phyloP scores from a whole-genome alignment of 1,140 invertebrate species.

The Drosophila takahashii region DNA sequence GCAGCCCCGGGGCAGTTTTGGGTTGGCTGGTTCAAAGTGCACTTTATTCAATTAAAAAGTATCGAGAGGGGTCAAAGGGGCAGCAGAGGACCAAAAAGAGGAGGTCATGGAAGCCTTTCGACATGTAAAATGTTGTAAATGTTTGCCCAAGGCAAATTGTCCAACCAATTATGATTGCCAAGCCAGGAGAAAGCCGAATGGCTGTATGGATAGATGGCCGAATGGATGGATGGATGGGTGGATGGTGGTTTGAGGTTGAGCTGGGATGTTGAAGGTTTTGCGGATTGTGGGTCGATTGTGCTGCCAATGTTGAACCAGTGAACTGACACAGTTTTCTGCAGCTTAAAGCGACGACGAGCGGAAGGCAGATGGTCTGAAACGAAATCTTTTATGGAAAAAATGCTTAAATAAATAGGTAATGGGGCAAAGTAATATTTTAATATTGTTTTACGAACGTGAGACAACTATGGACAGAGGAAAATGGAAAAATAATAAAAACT shows the following conservation, averaged over 20 bases:
- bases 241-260: slow-evolving; percentile 29
- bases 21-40: slow-evolving; percentile 59
- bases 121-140: slow-evolving; percentile 68
- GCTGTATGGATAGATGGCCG: background rate
- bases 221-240: slow-evolving; percentile 4
- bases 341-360: slow-evolving; percentile 9
- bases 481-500: background rate
- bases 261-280: slow-evolving; percentile 61
- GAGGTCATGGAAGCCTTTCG: slow-evolving; percentile 15
- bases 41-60: slow-evolving; percentile 80
- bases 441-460: slow-evolving; percentile 25
- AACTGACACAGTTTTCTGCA: slow-evolving; percentile 51
- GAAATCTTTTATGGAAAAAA: slow-evolving; percentile 3
- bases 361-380: background rate
- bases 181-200: background rate
- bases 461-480: background rate
- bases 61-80: slow-evolving; percentile 25
- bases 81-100: background rate
- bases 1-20: slow-evolving; percentile 12
- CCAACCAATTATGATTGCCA: slow-evolving; percentile 69
- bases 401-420: slow-evolving; percentile 21
- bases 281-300: slow-evolving; percentile 56
- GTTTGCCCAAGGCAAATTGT: slow-evolving; percentile 75
- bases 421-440: slow-evolving; percentile 18
- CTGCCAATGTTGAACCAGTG: slow-evolving; percentile 36